phyloP scores from a whole-genome alignment of 1,140 invertebrate species.

The Eufriesea mexicana region DNA sequence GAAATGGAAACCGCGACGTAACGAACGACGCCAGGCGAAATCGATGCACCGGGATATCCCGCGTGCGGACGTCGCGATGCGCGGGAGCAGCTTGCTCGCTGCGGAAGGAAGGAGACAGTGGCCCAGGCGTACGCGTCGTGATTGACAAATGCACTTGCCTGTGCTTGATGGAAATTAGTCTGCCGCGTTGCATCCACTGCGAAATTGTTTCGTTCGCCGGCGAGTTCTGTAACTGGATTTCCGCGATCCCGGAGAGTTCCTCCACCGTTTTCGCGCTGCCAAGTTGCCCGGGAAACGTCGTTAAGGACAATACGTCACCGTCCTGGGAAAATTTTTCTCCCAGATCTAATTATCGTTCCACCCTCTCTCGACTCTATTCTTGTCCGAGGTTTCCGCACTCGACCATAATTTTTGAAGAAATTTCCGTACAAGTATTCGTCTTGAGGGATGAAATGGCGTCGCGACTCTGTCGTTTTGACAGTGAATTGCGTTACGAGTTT shows the following conservation, averaged over 20 bases:
- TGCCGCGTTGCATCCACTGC: not conserved
- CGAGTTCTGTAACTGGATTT: slow-evolving; percentile 61
- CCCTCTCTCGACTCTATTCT: too few species aligned
- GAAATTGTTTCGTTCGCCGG: slow-evolving; percentile 43
- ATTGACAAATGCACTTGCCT: slow-evolving; percentile 41
- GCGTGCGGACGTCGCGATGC: not conserved
- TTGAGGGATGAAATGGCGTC: too few species aligned
- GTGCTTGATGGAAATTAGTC: slow-evolving; percentile 35
- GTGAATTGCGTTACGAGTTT: too few species aligned
- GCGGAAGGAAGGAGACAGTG: not conserved
- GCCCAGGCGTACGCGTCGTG: not conserved
- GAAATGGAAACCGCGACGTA: not conserved
- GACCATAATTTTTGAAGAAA: not conserved
- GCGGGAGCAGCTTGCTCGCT: not conserved
- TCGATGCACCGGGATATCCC: not conserved
- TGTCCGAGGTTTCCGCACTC: too few species aligned
- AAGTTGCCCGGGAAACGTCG: slow-evolving; percentile 52
- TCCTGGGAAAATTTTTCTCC: slow-evolving; percentile 40
- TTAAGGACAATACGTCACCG: slow-evolving; percentile 47
- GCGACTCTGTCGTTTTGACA: too few species aligned
- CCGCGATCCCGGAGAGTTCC: slow-evolving; percentile 44
- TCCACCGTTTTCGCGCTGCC: slow-evolving; percentile 22
- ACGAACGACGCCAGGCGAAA: not conserved
- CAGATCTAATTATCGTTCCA: not conserved
- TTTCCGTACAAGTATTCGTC: too few species aligned